These are phyloP conservation scores for Pterobdella sp. DNA, from an alignment of 2,888 invertebrate genomes.

Conservation along the genomic window DNA sequence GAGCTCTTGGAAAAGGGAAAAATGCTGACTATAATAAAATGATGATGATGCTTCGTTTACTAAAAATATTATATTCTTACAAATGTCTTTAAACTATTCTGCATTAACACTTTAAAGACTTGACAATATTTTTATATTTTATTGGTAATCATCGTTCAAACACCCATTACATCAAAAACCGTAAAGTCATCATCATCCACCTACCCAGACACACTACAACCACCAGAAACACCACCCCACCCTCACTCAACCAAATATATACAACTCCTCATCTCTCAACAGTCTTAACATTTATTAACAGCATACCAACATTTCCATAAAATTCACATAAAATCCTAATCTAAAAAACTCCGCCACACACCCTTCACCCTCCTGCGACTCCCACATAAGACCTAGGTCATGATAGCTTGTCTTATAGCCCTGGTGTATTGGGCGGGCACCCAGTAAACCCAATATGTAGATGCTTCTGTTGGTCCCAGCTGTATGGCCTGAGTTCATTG, in stretches of 20 bases:
- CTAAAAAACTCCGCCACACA: neutral
- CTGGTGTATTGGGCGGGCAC: constrained; percentile 77
- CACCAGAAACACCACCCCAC: neutral
- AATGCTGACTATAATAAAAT: no score
- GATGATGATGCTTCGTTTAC: no score
- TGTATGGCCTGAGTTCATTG: constrained; percentile 65
- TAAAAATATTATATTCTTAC: no score
- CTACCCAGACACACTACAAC: no score
- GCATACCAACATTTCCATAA: neutral
- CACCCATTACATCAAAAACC: no score
- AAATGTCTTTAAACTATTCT: no score
- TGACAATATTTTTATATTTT: no score
- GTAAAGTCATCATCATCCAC: no score
- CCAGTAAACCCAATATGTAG: constrained; percentile 87
- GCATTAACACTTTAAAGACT: no score
- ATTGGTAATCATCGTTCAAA: no score
- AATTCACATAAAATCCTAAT: neutral
- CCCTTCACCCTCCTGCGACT: neutral
- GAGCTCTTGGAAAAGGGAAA: no score
- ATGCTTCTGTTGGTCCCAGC: constrained; percentile 81
- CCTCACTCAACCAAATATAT: neutral
- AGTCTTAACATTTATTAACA: neutral
- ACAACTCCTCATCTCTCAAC: neutral
- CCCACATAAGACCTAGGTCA: constrained; percentile 52
- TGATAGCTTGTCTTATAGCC: constrained; percentile 79